Evolutionary conservation across 1,140 invertebrate genomes (phyloP).

Genomic region (Plectrocnemia conspersa): DNA sequence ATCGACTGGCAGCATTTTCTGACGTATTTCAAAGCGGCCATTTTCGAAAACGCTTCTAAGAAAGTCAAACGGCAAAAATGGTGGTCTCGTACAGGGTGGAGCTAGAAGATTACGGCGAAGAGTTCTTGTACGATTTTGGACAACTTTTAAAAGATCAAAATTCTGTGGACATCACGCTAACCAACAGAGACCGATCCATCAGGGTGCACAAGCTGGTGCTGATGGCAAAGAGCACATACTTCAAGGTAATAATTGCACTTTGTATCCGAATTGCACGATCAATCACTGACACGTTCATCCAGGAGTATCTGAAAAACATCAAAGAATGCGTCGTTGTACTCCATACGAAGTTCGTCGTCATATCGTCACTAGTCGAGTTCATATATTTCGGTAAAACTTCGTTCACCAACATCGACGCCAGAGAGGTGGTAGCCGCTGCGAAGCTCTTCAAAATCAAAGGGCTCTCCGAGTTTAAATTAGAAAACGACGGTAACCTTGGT

Average conservation of each 20-base stretch:
- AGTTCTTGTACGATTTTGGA: conserved; percentile 54
- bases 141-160: conserved; percentile 57
- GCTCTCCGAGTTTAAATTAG: conserved; percentile 17
- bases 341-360: conserved; percentile 18
- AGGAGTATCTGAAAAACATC: too few relatives aligned
- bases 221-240: conserved; percentile 45
- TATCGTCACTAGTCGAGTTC: conserved; percentile 29
- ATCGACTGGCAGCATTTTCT: too few relatives aligned
- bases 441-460: conserved; percentile 30
- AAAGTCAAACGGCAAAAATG: conserved; percentile 35
- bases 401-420: conserved; percentile 12
- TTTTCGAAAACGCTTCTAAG: too few relatives aligned
- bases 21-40: too few relatives aligned
- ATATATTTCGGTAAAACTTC: conserved; percentile 30
- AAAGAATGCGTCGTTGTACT: conserved; percentile 9
- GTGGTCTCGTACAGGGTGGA: conserved; percentile 50
- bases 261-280: too few relatives aligned
- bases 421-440: conserved; percentile 29
- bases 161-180: conserved; percentile 57
- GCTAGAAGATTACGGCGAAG: conserved; percentile 56
- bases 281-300: too few relatives aligned
- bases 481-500: conserved; percentile 11
- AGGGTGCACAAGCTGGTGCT: conserved; percentile 60
- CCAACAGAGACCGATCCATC: conserved; percentile 57
- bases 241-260: too few relatives aligned